Evolutionary conservation across 2,888 invertebrate genomes (phyloP), one percentile per base, ranked within the genome.

Genomic region (Neoitamus cyanurus): DNA sequence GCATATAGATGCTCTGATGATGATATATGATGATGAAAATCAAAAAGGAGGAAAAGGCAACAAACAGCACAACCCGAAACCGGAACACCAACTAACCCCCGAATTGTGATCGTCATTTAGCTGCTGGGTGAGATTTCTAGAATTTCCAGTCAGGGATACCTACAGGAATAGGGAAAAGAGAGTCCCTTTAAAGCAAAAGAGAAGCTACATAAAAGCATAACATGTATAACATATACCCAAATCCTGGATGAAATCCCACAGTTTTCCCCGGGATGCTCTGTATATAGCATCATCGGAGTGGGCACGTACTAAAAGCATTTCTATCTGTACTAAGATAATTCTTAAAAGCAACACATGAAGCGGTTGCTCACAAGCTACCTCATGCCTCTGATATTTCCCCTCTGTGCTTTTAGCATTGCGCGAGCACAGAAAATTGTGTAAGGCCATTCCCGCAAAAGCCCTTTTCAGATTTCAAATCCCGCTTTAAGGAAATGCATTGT

Each of bases 21-120:
- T 86, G 85, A 86, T 84, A 84, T 86, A 83, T 84, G 42, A 83
- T 83, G 75, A 58, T 83, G 87, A 87, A 87, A 87, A 87, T 87
- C 86, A 87, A 87, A 87, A 87, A 89, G 90, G 90, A 89, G 90
- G 89, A 88, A 91, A 91, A 91, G 91, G 90, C 91, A 91, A 90
- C 91, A 90, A 90, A 91, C 91, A 91, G 90, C 91, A 91, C 91
- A 90, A 91, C 91, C 91, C 91, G 91, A 91, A 91, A 91, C 91
- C 91, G 91, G 91, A 91, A 91, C 91, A 91, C 91, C 91, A 91
- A 91, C 91, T 91, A 90, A 85, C 86, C 82, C 83, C 84, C 83
- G 84, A 86, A 84, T 83, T 83, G 20, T 83, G 84, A 83, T 86
- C 86, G 83, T 86, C 84, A 85, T 84, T 86, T 85, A 78, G 86